Conservation (phyloP, 2,113 vertebrate genomes). For the Syngnathus scovelli region DNA sequence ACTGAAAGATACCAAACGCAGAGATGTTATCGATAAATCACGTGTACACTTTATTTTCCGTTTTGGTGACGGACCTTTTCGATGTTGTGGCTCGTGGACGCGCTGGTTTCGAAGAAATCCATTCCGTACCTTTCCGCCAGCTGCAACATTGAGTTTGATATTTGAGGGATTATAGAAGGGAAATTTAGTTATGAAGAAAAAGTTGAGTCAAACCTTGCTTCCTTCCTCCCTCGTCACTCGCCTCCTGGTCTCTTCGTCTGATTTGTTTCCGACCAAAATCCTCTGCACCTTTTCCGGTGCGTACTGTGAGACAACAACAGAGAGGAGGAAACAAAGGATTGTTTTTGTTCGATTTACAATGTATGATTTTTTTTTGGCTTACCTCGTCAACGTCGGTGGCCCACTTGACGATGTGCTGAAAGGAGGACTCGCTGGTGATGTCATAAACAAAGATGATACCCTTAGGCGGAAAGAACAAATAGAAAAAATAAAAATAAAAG, state of each 20-base stretch:
- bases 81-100: slow-evolving; percentile 85
- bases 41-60: not conserved
- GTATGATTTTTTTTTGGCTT: slow-evolving; percentile 32
- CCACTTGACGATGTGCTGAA: slow-evolving; percentile 96
- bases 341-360: not conserved
- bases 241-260: slow-evolving; percentile 82
- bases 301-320: slow-evolving; percentile 63
- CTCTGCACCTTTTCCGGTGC: slow-evolving; percentile 84
- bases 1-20: slow-evolving; percentile 60
- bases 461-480: slow-evolving; percentile 50
- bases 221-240: slow-evolving; percentile 86
- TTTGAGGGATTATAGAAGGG: not conserved
- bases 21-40: not conserved
- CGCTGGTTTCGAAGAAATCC: slow-evolving; percentile 96
- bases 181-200: not conserved
- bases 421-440: slow-evolving; percentile 84
- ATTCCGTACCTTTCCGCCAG: slow-evolving; percentile 88
- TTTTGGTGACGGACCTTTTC: slow-evolving; percentile 68
- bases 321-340: not conserved
- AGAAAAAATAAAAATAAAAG: not conserved
- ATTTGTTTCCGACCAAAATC: slow-evolving; percentile 92
- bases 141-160: slow-evolving; percentile 55
- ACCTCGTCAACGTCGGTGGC: slow-evolving; percentile 94
- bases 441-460: slow-evolving; percentile 95
- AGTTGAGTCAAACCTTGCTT: slow-evolving; percentile 73